Evolutionary conservation across 2,888 invertebrate species (phyloP).

Genomic region (Punctoribates punctum): DNA sequence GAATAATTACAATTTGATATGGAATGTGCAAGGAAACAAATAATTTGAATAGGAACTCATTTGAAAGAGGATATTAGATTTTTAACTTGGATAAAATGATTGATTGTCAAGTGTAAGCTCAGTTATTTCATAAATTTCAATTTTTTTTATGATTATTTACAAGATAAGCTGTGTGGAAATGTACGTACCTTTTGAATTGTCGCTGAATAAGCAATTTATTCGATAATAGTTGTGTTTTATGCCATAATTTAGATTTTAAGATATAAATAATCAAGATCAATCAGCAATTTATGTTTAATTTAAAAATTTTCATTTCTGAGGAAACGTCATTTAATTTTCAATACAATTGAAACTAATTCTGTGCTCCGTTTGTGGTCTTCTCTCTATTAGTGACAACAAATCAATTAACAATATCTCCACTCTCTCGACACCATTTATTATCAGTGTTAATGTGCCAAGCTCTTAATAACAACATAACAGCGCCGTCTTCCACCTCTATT

Average conservation of each 20-base stretch:
- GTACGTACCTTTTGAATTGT: too few relatives aligned
- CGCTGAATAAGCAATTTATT: too few relatives aligned
- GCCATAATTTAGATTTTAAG: too few relatives aligned
- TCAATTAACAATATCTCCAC: slow-evolving; percentile 37
- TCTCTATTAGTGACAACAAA: slow-evolving; percentile 21
- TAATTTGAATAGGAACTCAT: too few relatives aligned
- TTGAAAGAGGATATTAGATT: too few relatives aligned
- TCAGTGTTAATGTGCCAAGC: slow-evolving; percentile 49
- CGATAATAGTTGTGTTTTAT: background rate
- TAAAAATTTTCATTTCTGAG: background rate
- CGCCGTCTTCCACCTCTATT: slow-evolving; percentile 63
- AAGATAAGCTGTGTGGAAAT: too few relatives aligned
- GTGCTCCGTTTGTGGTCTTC: background rate
- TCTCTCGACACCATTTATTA: slow-evolving; percentile 46
- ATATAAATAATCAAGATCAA: background rate
- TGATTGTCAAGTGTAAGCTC: too few relatives aligned
- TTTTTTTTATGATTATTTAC: too few relatives aligned
- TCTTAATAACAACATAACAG: slow-evolving; percentile 48
- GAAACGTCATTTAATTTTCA: background rate
- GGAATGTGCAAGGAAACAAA: too few relatives aligned
- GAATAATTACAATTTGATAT: too few relatives aligned
- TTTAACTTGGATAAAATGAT: too few relatives aligned
- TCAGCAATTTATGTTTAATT: background rate
- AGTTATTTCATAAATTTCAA: too few relatives aligned
- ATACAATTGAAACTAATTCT: background rate